Conservation (phyloP, 2,797 vertebrate genomes). For the Lagocephalus sceleratus region DNA sequence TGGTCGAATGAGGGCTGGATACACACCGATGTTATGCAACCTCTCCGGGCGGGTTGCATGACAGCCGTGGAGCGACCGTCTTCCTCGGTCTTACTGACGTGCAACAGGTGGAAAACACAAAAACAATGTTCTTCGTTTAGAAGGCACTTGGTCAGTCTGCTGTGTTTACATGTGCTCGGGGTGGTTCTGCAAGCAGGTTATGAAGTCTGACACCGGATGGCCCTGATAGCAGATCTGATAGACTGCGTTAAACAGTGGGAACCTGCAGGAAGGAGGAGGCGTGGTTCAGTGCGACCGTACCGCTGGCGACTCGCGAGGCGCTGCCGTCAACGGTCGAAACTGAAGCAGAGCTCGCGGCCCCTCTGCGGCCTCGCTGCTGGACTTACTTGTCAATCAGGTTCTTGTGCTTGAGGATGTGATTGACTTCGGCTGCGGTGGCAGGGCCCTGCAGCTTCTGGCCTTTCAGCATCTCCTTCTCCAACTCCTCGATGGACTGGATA, state of each 20-base stretch:
- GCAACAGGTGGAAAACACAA: constrained; percentile 12
- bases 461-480: constrained; percentile 95
- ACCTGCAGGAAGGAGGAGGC: constrained; percentile 72
- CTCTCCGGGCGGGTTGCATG: constrained; percentile 5
- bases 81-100: background rate
- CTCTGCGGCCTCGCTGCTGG: background rate
- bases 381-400: constrained; percentile 87
- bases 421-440: constrained; percentile 87
- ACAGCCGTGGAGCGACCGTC: constrained; percentile 36
- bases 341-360: background rate
- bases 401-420: constrained; percentile 87
- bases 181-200: constrained; percentile 91
- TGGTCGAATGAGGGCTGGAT: constrained; percentile 17
- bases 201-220: constrained; percentile 85
- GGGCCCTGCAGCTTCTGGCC: constrained; percentile 98
- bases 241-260: constrained; percentile 91
- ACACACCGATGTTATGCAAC: constrained; percentile 11
- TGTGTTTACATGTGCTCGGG: constrained; percentile 85
- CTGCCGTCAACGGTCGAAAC: background rate
- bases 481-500: constrained; percentile 87
- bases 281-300: constrained; percentile 6
- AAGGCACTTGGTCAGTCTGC: constrained; percentile 58
- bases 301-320: background rate
- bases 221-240: constrained; percentile 89
- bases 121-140: constrained; percentile 28